Conservation (phyloP, 2,797 vertebrate species). For the Spatula versicolor region DNA sequence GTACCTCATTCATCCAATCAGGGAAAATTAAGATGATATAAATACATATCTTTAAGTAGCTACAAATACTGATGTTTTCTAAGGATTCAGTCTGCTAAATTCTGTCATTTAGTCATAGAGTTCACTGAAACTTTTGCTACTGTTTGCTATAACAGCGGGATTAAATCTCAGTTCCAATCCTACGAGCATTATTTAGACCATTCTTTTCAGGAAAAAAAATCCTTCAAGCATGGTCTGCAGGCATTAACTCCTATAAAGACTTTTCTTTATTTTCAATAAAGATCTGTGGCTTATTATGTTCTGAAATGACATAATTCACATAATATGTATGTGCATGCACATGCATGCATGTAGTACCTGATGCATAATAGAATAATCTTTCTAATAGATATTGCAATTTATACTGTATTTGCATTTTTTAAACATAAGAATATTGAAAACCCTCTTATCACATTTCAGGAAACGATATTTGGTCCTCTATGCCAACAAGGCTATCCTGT, state of each 20-base stretch:
- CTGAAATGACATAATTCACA: slow-evolving; percentile 3
- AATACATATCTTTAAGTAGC: not conserved
- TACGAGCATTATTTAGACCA: not conserved
- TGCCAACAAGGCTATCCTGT: slow-evolving; percentile 63
- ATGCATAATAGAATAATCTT: slow-evolving; percentile 23
- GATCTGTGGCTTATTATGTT: not conserved
- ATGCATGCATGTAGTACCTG: slow-evolving; percentile 23
- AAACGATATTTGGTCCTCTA: slow-evolving; percentile 74
- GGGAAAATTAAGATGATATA: not conserved
- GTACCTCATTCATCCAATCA: not conserved
- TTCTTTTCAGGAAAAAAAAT: not conserved
- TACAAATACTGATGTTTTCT: not conserved
- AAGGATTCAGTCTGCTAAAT: not conserved
- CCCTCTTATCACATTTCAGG: slow-evolving; percentile 23
- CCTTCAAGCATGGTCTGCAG: not conserved
- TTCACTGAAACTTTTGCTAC: not conserved
- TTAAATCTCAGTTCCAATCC: not conserved
- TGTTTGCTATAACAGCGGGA: not conserved
- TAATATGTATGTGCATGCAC: slow-evolving; percentile 65
- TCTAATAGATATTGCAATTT: not conserved
- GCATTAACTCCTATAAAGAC: not conserved
- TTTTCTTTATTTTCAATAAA: slow-evolving; percentile 11
- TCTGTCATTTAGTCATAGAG: not conserved
- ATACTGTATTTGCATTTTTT: slow-evolving; percentile 33
- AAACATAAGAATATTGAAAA: slow-evolving; percentile 65